phyloP scores from a whole-genome alignment of 1,140 invertebrate species.

The Drosophila busckii region DNA sequence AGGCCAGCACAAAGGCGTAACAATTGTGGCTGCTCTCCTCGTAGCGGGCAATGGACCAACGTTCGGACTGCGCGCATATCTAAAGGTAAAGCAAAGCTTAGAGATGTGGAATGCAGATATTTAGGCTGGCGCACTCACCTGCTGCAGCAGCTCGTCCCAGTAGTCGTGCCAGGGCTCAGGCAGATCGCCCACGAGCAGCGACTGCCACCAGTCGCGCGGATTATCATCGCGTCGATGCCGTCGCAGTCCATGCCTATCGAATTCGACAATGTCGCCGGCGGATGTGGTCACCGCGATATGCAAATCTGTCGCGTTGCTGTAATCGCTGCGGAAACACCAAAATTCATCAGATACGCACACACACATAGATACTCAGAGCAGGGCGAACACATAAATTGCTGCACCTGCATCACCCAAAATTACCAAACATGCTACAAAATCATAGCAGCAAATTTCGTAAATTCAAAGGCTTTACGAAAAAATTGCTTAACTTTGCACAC shows the following conservation, averaged over 20 bases:
- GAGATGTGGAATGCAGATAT: slow-evolving; percentile 21
- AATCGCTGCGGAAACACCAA: slow-evolving; percentile 82
- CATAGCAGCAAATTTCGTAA: too few species aligned
- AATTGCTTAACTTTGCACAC: too few species aligned
- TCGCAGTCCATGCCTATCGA: slow-evolving; percentile 85
- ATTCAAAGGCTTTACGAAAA: too few species aligned
- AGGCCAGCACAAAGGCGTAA: slow-evolving; percentile 88
- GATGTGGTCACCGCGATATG: slow-evolving; percentile 91
- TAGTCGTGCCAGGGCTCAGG: slow-evolving; percentile 85
- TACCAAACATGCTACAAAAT: too few species aligned
- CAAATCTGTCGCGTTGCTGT: slow-evolving; percentile 87
- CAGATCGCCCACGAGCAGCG: slow-evolving; percentile 84
- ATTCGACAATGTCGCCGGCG: slow-evolving; percentile 86
- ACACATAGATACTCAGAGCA: slow-evolving; percentile 7
- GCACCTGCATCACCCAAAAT: not conserved
- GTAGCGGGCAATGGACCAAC: slow-evolving; percentile 85
- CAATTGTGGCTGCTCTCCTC: slow-evolving; percentile 87
- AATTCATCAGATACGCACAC: slow-evolving; percentile 43
- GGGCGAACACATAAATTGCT: slow-evolving; percentile 39
- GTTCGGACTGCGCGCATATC: slow-evolving; percentile 82
- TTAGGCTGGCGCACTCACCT: slow-evolving; percentile 77
- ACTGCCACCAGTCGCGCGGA: slow-evolving; percentile 81
- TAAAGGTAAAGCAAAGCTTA: slow-evolving; percentile 45
- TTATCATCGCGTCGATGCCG: slow-evolving; percentile 79
- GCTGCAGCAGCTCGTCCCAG: slow-evolving; percentile 86